phyloP scores from a whole-genome alignment of 2,888 invertebrate genomes.

The Lithosia quadra region DNA sequence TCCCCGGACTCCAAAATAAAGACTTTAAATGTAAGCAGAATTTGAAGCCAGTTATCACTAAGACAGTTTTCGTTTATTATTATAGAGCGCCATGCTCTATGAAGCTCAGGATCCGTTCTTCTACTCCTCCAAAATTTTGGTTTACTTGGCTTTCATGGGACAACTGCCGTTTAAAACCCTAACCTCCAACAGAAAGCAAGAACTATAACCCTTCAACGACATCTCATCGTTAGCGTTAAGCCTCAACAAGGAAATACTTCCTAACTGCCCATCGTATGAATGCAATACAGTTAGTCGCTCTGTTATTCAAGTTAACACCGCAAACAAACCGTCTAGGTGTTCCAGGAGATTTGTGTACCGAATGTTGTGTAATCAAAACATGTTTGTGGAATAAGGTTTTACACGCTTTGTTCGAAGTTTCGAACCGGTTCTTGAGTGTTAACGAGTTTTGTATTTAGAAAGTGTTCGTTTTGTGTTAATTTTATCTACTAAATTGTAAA shows the following conservation, averaged over 20 bases:
- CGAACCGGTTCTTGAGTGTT: neutral
- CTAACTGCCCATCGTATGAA: neutral
- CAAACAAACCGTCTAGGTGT: neutral
- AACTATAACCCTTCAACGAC: no score
- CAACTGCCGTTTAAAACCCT: no score
- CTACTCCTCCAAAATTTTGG: no score
- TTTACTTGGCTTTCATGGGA: no score
- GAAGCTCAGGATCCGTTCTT: no score
- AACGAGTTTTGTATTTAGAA: constrained; percentile 10
- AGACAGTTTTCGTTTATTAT: no score
- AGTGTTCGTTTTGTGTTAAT: neutral
- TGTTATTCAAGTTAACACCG: neutral
- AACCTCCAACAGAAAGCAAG: no score
- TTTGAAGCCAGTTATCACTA: no score
- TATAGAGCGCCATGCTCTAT: no score
- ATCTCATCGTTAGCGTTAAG: neutral
- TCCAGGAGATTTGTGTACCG: constrained; percentile 1
- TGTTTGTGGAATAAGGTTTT: constrained; percentile 13
- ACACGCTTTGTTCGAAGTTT: neutral
- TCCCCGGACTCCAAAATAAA: no score
- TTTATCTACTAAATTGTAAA: neutral
- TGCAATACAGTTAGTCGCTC: neutral
- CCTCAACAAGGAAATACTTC: neutral
- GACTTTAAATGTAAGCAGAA: no score
- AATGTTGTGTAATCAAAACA: constrained; percentile 11